Evolutionary conservation across 2,113 vertebrate genomes (phyloP), one percentile per base, ranked within the genome.

Genomic region (Phalacrocorax carbo): DNA sequence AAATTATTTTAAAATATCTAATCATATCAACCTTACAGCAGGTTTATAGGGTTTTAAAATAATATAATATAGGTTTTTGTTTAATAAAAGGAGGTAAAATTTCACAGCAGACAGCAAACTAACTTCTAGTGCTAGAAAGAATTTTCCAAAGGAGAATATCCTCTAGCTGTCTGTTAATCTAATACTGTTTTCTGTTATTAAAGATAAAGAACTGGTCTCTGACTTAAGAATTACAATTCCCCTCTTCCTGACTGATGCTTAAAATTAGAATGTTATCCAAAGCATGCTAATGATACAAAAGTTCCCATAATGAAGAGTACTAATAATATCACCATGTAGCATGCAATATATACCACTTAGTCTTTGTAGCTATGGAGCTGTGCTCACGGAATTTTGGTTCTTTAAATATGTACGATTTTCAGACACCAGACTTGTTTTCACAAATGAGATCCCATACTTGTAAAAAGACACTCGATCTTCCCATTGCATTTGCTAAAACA

Each of bases 231-330:
- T 10, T 80, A 42, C 26, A 83, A 60, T 60, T 95, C 29, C 23
- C 78, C 25, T 86, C 54, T 94, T 82, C 16, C 73, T 91, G 73
- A 70, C 32, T 66, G 73, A 84, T 80, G 30, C 55, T 90, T 90
- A 81, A 73, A 90, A 94, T 87, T 54, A 95, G 32, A 92, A 70
- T 58, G 38, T n/a, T 60, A 85, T 62, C 57, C 82, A 94, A 83
- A 86, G 60, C 62, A 73, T 6, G 13, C 15, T 66, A 87, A 91
- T 27, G 44, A 76, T 52, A 89, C 7, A 58, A 22, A 96, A 93
- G 40, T 87, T 88, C 32, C 72, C 64, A 62, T 54, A 79, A 88
- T 34, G 70, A 97, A 61, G 23, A 77, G n/a, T 60, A 88, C 54
- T 94, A 90, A 82, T 85, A 91, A 89, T 88, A 95, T 62, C 78